Evolutionary conservation across 2,113 vertebrate species (phyloP), one percentile per base, ranked within the genome.

Genomic region (Chitala chitala): DNA sequence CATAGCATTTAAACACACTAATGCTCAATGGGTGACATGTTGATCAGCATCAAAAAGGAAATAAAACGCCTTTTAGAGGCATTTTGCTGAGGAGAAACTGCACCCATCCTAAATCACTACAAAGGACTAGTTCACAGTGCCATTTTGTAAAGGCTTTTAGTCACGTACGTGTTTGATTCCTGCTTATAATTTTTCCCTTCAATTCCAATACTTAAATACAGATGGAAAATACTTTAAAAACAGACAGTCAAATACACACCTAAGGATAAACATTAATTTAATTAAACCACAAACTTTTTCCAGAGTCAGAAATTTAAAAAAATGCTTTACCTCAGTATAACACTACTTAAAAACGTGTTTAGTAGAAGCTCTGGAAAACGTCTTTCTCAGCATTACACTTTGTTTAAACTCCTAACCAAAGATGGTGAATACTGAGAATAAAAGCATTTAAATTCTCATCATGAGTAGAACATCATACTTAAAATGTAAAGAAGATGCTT

Each of bases 11-110:
- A 88, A 90, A 84, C 91, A 85, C 90, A 90, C 72, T 84, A 51
- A 83, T 81, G 75, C 82, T 86, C 77, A 78, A 77, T 66, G 17
- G 73, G 78, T 53, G 68, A 29, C 81, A 77, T 86, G 89, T 90
- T 92, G 86, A 87, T 88, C 88, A 90, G 90, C 89, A 87, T 91
- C 92, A 90, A 84, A 89, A 80, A 88, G 93, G 88, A 87, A 88
- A 90, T 90, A 74, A 84, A 86, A 89, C 74, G 83, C 89, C 91
- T 87, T 88, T 83, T 82, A 66, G 77, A 94, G 94, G 88, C 91
- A 92, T 89, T 88, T 83, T 89, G 90, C 85, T 86, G 88, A 90
- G 87, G 87, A 92, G 85, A 36, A 59, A 86, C 88, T 88, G 88
- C 89, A 84, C 87, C 88, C 71, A 71, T 75, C 77, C 80, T 48